A percentile compares a stretch with the other conserved stretches of the same genome.
Evolutionary conservation across 2,888 invertebrate species (phyloP).

Genomic region (Dynastes grantii): DNA sequence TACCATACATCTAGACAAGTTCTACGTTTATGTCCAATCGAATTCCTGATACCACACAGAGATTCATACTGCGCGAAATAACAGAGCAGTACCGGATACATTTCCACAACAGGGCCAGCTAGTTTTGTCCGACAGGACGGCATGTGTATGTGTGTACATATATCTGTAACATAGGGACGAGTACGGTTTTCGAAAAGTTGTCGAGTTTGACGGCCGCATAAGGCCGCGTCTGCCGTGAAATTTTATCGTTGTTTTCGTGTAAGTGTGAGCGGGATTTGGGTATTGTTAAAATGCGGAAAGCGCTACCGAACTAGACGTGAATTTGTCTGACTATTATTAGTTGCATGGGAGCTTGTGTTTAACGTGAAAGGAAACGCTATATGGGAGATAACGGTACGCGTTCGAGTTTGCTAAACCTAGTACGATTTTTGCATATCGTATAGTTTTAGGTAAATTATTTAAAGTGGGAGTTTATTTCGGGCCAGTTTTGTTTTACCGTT

Average conservation of each 20-base stretch:
- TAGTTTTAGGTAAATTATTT: slow-evolving; percentile 5
- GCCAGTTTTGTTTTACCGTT: not conserved
- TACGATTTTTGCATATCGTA: not conserved
- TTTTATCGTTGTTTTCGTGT: slow-evolving; percentile 30
- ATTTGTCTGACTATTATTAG: slow-evolving; percentile 26
- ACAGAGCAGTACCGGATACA: slow-evolving; percentile 25
- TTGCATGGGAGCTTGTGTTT: not conserved
- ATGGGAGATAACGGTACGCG: not conserved
- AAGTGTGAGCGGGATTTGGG: slow-evolving; percentile 24
- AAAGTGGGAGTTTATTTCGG: not conserved
- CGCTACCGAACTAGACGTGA: slow-evolving; percentile 18
- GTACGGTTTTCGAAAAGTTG: slow-evolving; percentile 9
- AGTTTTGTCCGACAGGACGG: not conserved
- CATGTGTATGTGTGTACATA: not conserved
- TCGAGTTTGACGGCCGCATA: slow-evolving; percentile 13
- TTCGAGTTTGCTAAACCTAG: not conserved
- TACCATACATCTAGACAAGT: slow-evolving; percentile 14
- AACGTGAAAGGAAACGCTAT: not conserved
- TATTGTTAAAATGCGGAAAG: slow-evolving; percentile 27
- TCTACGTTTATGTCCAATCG: slow-evolving; percentile 19
- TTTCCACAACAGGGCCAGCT: slow-evolving; percentile 9
- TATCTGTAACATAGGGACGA: not conserved
- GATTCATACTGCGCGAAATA: slow-evolving; percentile 3
- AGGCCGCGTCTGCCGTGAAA: slow-evolving; percentile 16
- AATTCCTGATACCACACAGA: slow-evolving; percentile 22